Conservation (phyloP, 2,797 vertebrate species). For the Pseudochaenichthys georgianus region DNA sequence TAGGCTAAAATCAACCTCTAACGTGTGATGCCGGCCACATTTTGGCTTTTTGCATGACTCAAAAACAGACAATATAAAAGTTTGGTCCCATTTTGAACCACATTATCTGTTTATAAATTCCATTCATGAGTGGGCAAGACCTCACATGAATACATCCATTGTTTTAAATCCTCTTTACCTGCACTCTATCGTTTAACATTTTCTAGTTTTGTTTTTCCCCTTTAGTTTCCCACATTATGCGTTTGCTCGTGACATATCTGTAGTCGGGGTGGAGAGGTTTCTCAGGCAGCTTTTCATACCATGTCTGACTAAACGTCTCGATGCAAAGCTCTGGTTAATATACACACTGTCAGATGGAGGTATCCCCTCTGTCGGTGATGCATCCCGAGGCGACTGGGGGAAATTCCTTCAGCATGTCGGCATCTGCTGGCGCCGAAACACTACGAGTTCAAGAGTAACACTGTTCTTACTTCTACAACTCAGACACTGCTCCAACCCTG, state of each 20-base stretch:
- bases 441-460: constrained; percentile 27
- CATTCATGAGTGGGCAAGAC: too few relatives aligned
- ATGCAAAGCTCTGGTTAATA: not conserved
- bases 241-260: not conserved
- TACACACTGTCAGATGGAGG: not conserved
- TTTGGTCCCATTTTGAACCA: too few relatives aligned
- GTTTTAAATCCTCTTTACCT: too few relatives aligned
- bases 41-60: too few relatives aligned
- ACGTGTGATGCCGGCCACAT: too few relatives aligned
- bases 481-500: constrained; percentile 25
- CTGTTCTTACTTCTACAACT: constrained; percentile 20
- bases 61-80: too few relatives aligned
- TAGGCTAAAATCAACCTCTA: too few relatives aligned
- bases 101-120: too few relatives aligned
- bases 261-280: not conserved
- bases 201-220: too few relatives aligned
- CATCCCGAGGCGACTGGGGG: constrained; percentile 21
- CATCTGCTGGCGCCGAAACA: constrained; percentile 26
- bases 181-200: too few relatives aligned
- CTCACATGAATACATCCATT: too few relatives aligned
- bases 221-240: not conserved
- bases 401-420: constrained; percentile 37
- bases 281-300: not conserved
- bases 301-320: constrained; percentile 1
- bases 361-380: not conserved